Evolutionary conservation across 2,888 invertebrate genomes (phyloP).

Genomic region (Melinaea menophilus): DNA sequence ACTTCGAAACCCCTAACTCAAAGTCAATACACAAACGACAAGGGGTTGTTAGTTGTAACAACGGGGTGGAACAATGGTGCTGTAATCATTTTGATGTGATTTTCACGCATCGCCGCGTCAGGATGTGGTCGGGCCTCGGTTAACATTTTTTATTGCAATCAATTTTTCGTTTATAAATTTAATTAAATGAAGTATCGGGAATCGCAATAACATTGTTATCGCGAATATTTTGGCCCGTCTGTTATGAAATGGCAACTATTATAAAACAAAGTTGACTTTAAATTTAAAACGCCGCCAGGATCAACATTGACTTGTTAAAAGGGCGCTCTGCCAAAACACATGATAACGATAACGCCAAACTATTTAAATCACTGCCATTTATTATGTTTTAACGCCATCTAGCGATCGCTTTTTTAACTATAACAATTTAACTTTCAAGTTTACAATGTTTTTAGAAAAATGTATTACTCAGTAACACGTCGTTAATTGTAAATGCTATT

Average conservation of each 20-base stretch:
- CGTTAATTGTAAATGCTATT: no score
- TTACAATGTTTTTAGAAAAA: background rate
- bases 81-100: slow-evolving; percentile 68
- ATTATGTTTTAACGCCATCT: slow-evolving; percentile 53
- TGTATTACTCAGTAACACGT: background rate
- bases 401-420: slow-evolving; percentile 31
- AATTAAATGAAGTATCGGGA: background rate
- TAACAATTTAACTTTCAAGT: background rate
- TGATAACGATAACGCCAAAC: slow-evolving; percentile 36
- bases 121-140: slow-evolving; percentile 28
- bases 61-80: slow-evolving; percentile 51
- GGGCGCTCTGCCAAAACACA: slow-evolving; percentile 60
- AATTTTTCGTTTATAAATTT: slow-evolving; percentile 11
- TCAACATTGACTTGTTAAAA: slow-evolving; percentile 61
- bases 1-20: slow-evolving; percentile 16
- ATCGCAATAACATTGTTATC: background rate
- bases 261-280: slow-evolving; percentile 26
- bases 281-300: slow-evolving; percentile 17
- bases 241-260: slow-evolving; percentile 16
- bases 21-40: slow-evolving; percentile 47
- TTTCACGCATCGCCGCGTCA: slow-evolving; percentile 54
- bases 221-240: background rate
- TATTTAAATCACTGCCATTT: slow-evolving; percentile 34
- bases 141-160: no score
- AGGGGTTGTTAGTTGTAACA: slow-evolving; percentile 44